Percentiles rank a stretch among this genome's conserved stretches.
Conservation (phyloP, 2,113 vertebrate genomes). For the Cryptomyrus ogoouensis region DNA sequence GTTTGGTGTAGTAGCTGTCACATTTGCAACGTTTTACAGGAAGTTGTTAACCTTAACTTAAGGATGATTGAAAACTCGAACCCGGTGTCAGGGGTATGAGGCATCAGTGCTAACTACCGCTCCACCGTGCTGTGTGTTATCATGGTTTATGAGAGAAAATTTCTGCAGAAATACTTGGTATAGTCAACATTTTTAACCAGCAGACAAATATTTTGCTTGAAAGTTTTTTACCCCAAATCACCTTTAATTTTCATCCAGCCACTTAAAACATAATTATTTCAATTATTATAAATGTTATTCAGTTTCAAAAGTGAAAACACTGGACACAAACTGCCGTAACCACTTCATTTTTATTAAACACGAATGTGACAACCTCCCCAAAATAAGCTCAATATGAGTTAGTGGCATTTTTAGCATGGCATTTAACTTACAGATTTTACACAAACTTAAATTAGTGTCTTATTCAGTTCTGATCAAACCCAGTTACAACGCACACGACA, state of each 20-base stretch:
- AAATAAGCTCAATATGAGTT: conserved; percentile 12
- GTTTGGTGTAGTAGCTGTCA: no score
- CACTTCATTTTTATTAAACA: not conserved
- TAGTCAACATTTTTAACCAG: not conserved
- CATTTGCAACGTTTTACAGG: no score
- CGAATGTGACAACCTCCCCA: not conserved
- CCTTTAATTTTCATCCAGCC: not conserved
- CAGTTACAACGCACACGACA: conserved; percentile 7
- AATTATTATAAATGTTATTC: not conserved
- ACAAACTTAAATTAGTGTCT: not conserved
- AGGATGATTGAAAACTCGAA: no score
- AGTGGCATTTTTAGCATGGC: not conserved
- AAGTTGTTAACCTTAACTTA: no score
- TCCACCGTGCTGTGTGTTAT: no score
- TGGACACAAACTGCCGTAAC: not conserved
- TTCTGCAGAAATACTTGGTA: not conserved
- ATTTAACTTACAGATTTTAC: not conserved
- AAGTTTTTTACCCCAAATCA: not conserved
- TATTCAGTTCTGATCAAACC: not conserved
- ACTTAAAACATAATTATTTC: not conserved
- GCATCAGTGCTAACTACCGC: no score
- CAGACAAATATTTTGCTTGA: not conserved
- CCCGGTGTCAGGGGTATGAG: no score
- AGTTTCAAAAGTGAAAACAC: not conserved
- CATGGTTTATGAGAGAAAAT: not conserved